These are phyloP conservation scores for Zaprionus ornatus DNA, from an alignment of 1,140 invertebrate genomes.

Conservation along the genomic window DNA sequence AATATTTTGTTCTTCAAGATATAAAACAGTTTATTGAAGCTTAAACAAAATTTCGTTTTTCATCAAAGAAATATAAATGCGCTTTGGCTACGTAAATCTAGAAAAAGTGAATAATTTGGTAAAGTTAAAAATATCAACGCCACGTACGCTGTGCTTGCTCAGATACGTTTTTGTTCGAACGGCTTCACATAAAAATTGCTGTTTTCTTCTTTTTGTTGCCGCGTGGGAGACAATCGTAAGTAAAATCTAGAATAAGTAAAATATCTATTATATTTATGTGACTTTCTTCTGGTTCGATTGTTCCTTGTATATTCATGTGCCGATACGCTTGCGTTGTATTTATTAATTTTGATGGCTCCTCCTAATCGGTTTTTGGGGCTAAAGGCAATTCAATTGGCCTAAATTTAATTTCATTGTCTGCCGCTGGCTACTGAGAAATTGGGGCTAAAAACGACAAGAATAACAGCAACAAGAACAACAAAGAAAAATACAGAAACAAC, in stretches of 20 bases:
- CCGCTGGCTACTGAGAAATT: slow-evolving; percentile 43
- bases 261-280: slow-evolving; percentile 26
- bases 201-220: slow-evolving; percentile 57
- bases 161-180: slow-evolving; percentile 53
- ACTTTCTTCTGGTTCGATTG: slow-evolving; percentile 10
- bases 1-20: not conserved
- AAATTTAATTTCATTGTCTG: slow-evolving; percentile 66
- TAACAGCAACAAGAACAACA: slow-evolving; percentile 21
- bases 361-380: slow-evolving; percentile 39
- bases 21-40: slow-evolving; percentile 7
- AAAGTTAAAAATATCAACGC: slow-evolving; percentile 74
- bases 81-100: slow-evolving; percentile 11
- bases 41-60: slow-evolving; percentile 1
- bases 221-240: slow-evolving; percentile 66
- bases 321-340: slow-evolving; percentile 41
- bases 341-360: slow-evolving; percentile 33
- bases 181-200: slow-evolving; percentile 50
- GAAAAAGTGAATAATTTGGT: slow-evolving; percentile 50
- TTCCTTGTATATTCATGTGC: slow-evolving; percentile 33
- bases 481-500: slow-evolving; percentile 27
- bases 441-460: slow-evolving; percentile 46
- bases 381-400: slow-evolving; percentile 61
- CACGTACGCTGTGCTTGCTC: slow-evolving; percentile 65
- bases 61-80: slow-evolving; percentile 14
- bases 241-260: slow-evolving; percentile 66